These are phyloP conservation scores for Chymomyza caudatula DNA, from an alignment of 2,888 invertebrate species.

Conservation along the genomic window DNA sequence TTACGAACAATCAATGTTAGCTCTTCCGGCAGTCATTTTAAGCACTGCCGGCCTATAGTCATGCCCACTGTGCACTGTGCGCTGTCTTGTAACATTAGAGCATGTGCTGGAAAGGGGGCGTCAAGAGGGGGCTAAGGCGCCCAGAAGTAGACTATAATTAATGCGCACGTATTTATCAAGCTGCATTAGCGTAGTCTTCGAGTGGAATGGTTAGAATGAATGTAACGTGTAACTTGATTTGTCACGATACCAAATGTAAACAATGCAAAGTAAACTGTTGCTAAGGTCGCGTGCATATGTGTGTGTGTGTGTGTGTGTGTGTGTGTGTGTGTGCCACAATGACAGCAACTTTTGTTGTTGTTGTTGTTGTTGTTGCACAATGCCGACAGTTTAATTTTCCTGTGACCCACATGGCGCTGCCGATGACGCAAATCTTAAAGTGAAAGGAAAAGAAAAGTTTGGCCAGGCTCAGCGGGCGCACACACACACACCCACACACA, in stretches of 20 bases:
- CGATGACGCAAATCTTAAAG: conserved; percentile 68
- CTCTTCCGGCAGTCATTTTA: no score
- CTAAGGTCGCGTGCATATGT: conserved; percentile 43
- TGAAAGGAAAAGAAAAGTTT: conserved; percentile 16
- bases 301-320: conserved; percentile 23
- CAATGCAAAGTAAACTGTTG: conserved; percentile 61
- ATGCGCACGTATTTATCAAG: conserved; percentile 70
- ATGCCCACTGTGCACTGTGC: neutral
- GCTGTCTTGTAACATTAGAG: neutral
- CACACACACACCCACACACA: conserved; percentile 22
- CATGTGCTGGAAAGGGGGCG: no score
- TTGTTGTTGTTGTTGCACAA: neutral
- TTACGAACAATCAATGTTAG: no score
- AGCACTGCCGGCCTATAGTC: no score
- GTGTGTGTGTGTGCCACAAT: conserved; percentile 37
- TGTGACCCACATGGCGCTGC: conserved; percentile 50
- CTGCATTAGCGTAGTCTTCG: conserved; percentile 52
- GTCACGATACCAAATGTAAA: conserved; percentile 51
- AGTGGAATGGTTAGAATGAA: conserved; percentile 38
- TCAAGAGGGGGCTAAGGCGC: neutral
- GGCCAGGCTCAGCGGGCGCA: conserved; percentile 5
- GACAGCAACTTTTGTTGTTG: conserved; percentile 30
- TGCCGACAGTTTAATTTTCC: conserved; percentile 11
- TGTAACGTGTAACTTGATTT: conserved; percentile 69
- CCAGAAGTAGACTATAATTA: conserved; percentile 66